Evolutionary conservation across 2,797 vertebrate genomes (phyloP).

Genomic region (Acanthurus lineatus): DNA sequence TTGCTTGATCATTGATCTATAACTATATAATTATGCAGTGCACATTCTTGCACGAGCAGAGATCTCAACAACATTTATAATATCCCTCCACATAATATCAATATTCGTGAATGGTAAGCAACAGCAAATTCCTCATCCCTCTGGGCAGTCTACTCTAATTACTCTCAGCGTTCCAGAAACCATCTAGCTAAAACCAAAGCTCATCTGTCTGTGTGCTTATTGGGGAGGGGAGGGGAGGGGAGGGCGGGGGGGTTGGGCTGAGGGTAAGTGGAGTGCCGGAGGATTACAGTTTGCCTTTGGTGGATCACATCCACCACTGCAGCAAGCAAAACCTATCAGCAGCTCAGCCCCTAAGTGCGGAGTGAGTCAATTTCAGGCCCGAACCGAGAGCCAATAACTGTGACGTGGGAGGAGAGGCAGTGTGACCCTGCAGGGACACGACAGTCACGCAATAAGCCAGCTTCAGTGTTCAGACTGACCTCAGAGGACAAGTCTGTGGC

Average conservation of each 20-base stretch:
- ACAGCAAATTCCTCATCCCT: conserved; percentile 56
- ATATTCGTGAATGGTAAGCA: conserved; percentile 32
- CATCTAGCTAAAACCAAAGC: conserved; percentile 68
- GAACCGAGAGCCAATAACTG: conserved; percentile 45
- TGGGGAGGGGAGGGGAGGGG: background rate
- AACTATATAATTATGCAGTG: background rate
- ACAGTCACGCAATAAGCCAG: conserved; percentile 19
- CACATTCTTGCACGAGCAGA: conserved; percentile 3
- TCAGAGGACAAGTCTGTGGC: background rate
- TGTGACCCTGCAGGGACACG: conserved; percentile 41
- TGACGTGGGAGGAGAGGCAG: conserved; percentile 24
- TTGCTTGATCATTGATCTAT: background rate
- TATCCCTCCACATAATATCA: conserved; percentile 39
- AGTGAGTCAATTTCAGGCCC: conserved; percentile 54
- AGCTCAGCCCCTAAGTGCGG: conserved; percentile 50
- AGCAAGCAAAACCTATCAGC: conserved; percentile 68
- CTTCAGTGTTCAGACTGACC: conserved; percentile 26
- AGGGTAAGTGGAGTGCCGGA: conserved; percentile 62
- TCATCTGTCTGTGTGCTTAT: conserved; percentile 71
- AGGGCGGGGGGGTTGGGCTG: conserved; percentile 31
- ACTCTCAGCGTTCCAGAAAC: conserved; percentile 56
- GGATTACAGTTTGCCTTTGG: conserved; percentile 69
- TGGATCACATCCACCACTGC: conserved; percentile 64
- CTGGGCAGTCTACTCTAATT: conserved; percentile 66
- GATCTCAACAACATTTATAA: conserved; percentile 20